Conservation (phyloP, 37 sponge, comb jelly and placozoan genomes). For the Ianthella basta region DNA sequence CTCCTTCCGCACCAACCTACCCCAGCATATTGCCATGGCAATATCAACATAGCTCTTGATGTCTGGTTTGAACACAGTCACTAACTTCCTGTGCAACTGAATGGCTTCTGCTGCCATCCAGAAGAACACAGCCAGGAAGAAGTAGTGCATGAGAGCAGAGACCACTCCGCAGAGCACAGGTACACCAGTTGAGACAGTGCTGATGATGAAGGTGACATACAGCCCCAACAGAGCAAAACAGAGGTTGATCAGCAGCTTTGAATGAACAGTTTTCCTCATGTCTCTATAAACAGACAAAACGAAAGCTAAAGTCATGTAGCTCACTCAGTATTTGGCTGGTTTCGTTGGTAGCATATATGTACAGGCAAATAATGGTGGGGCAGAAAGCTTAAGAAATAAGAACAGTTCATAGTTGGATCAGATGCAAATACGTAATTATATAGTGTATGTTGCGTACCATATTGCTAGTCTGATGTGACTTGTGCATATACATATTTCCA, state of each 20-base stretch:
- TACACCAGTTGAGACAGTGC: slow-evolving; percentile 21
- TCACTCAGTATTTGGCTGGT: no score
- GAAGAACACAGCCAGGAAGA: slow-evolving; percentile 64
- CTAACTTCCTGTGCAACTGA: slow-evolving; percentile 57
- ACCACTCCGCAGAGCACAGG: slow-evolving; percentile 47
- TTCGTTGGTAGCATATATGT: no score
- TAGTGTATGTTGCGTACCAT: no score
- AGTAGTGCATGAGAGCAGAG: slow-evolving; percentile 63
- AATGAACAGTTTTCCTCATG: slow-evolving; percentile 34
- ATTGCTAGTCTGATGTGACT: no score
- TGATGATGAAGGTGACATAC: slow-evolving; percentile 49
- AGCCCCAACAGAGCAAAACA: slow-evolving; percentile 47
- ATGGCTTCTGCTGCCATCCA: slow-evolving; percentile 70
- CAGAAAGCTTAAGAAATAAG: no score
- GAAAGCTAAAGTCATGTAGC: neutral
- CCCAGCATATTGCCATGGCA: no score
- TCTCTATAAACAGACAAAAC: slow-evolving; percentile 26
- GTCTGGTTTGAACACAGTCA: slow-evolving; percentile 39
- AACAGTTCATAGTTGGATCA: no score
- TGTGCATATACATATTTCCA: no score
- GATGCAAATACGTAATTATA: no score
- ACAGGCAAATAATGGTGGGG: no score
- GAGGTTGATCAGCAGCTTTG: slow-evolving; percentile 62
- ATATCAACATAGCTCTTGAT: neutral
- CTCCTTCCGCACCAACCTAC: no score